phyloP scores from a whole-genome alignment of 2,797 vertebrate genomes.

The Acrossocheilus wenchowensis region DNA sequence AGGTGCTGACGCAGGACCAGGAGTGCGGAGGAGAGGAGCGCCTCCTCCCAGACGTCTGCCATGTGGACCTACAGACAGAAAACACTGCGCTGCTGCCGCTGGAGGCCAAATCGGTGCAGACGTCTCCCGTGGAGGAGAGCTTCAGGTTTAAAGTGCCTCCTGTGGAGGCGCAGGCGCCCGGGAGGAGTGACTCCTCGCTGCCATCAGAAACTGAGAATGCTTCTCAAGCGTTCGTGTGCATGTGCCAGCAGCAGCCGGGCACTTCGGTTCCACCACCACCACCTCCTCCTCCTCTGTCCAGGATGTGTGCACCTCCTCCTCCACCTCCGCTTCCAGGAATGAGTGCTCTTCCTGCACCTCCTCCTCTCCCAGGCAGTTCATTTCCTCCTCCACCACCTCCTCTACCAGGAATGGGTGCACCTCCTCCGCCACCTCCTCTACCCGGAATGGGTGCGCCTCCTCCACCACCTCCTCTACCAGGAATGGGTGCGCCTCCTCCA shows the following conservation, averaged over 20 bases:
- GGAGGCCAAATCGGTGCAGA: conserved; percentile 92
- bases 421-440: conserved; percentile 46
- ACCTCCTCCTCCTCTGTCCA: conserved; percentile 35
- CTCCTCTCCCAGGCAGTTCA: conserved; percentile 43
- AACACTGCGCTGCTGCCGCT: conserved; percentile 59
- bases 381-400: conserved; percentile 45
- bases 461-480: conserved; percentile 38
- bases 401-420: conserved; percentile 49
- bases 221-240: conserved; percentile 77
- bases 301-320: neutral
- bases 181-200: neutral
- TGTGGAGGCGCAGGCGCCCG: conserved; percentile 44
- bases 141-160: conserved; percentile 77
- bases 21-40: no score
- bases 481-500: neutral
- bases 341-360: no score
- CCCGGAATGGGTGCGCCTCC: conserved; percentile 47
- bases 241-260: conserved; percentile 72
- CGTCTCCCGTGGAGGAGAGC: conserved; percentile 86
- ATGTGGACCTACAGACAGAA: conserved; percentile 79
- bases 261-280: conserved; percentile 36
- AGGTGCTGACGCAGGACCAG: no score
- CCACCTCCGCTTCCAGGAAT: no score
- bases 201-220: conserved; percentile 69
- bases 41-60: no score